Percentiles rank a stretch among this genome's conserved stretches.
These are phyloP conservation scores for Labeo calbasu DNA, from an alignment of 2,797 vertebrate genomes.

Conservation along the genomic window DNA sequence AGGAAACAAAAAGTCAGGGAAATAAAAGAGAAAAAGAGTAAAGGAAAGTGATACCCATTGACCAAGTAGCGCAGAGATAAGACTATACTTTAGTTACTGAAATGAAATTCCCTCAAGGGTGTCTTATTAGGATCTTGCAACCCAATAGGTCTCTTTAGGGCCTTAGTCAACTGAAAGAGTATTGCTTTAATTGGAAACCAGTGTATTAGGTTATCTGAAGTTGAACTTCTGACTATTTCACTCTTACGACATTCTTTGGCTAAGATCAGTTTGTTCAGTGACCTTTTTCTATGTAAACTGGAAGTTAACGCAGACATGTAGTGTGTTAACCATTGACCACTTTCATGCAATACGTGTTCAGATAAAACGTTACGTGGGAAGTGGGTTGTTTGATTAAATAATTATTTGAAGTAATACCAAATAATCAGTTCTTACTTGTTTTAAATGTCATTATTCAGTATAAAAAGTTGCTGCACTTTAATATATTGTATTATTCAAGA, in stretches of 20 bases:
- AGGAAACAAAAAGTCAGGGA: not conserved
- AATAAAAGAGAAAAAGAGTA: not conserved
- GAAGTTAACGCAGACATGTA: not conserved
- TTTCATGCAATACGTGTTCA: not conserved
- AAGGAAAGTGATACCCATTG: conserved; percentile 24
- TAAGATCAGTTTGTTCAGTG: conserved; percentile 7
- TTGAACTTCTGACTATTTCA: conserved; percentile 28
- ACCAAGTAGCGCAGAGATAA: conserved; percentile 21
- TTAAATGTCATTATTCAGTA: not conserved
- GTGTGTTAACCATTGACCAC: conserved; percentile 35
- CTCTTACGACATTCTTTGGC: conserved; percentile 16
- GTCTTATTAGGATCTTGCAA: conserved; percentile 33
- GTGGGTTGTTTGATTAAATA: not conserved
- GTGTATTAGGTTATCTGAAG: conserved; percentile 29
- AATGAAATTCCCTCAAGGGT: conserved; percentile 14
- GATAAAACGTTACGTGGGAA: not conserved
- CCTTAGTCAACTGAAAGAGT: conserved; percentile 11
- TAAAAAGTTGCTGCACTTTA: not conserved
- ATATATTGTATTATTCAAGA: not conserved
- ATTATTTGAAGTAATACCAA: not conserved
- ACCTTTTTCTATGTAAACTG: conserved; percentile 4
- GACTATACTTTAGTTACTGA: conserved; percentile 33
- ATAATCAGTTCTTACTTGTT: not conserved
- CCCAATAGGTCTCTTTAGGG: conserved; percentile 9
- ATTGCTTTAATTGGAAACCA: conserved; percentile 37